Base-by-base conservation (phyloP, 2,113 vertebrate genomes). In the Lichenostomus cassidix region DNA sequence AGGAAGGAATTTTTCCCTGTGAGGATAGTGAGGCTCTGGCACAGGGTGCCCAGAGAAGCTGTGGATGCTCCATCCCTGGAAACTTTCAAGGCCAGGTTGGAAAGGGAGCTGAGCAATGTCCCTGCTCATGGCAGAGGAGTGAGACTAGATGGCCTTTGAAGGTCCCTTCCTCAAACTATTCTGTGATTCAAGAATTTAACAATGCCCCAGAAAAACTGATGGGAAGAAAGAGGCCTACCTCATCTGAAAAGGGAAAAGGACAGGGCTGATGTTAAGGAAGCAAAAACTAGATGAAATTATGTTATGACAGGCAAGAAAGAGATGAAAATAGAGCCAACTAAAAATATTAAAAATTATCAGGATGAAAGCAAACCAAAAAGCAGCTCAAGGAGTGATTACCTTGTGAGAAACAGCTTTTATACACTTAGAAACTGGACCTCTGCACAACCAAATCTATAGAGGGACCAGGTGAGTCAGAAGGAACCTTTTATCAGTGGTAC, bases 11-110 rank as follows among this genome's bases (percentile, higher is more conserved):
- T 27, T 11, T 10, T 27, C 14, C 17, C 18, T 31, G 12, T 52
- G 29, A 53, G 24, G 24, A 14, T 1, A 2, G 3, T 20, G 5
- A 60, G 10, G 7, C 12, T 4, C 25, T 28, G 9, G 15, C 21
- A 79, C 4, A 74, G 29, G 17, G 0, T 53, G 7, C 12, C 44
- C 21, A 73, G 59, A 67, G 28, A 52, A 9, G 16, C 23, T 71
- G 42, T 15, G 37, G 17, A 6, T 52, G 4, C 20, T 4, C 8
- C 21, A 65, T 11, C 12, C 14, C 21, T 27, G 24, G 11, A 44
- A 65, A 15, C 11, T 39, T 46, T 9, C 9, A 24, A 14, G 15
- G 23, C 27, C 27, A 33, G 10, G 23, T 14, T 52, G 37, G 11
- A 59, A 47, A 41, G 11, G 24, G 24, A 11, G 60, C 62, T 9